These are phyloP conservation scores for Polypedilum pembai DNA, from an alignment of 1,140 invertebrate genomes.

Conservation along the genomic window DNA sequence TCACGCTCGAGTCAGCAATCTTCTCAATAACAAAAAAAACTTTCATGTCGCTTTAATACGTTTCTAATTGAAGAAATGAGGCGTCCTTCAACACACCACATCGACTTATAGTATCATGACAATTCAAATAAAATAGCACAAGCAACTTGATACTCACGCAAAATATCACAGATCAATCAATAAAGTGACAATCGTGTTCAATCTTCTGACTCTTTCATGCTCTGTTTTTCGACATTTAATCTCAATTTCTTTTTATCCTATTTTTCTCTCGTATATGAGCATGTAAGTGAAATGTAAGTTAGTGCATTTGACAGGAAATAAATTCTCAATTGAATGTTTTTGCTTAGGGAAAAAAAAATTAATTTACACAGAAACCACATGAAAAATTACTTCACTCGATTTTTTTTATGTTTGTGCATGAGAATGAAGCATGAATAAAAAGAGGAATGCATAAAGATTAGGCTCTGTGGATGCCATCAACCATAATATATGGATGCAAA, in stretches of 20 bases:
- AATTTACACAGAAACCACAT: no score
- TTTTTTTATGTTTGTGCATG: neutral
- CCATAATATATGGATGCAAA: no score
- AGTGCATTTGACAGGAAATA: constrained; percentile 3
- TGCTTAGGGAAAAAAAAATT: no score
- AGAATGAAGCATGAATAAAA: neutral
- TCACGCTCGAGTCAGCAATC: no score
- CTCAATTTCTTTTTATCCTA: neutral
- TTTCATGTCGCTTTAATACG: no score
- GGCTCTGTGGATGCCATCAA: neutral
- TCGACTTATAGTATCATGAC: no score
- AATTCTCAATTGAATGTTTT: neutral
- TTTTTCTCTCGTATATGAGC: no score
- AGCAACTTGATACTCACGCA: neutral
- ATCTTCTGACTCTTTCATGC: neutral
- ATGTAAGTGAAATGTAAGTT: neutral
- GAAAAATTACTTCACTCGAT: no score
- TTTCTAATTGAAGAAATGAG: no score
- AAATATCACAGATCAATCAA: constrained; percentile 21
- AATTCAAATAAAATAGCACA: no score
- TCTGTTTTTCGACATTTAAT: constrained; percentile 17
- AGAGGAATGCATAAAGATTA: neutral
- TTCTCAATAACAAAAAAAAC: no score
- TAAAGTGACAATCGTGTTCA: constrained; percentile 9
- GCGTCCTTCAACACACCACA: no score